phyloP scores from a whole-genome alignment of 1,140 invertebrate genomes.

The Coboldia fuscipes region DNA sequence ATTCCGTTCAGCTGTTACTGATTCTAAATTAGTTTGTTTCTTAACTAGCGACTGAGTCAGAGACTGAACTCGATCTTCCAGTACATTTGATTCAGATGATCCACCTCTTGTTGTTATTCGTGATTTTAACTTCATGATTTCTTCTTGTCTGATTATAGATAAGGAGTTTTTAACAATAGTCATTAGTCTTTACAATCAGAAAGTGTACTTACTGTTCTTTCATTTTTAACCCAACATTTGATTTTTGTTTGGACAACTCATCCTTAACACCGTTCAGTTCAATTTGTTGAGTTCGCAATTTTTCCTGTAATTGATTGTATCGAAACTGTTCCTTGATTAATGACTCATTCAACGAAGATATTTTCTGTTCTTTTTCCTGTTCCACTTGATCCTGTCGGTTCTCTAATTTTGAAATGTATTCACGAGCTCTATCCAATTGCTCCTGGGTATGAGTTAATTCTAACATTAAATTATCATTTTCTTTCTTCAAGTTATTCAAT shows the following conservation, averaged over 20 bases:
- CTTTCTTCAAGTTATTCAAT: constrained; percentile 11
- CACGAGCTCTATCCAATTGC: constrained; percentile 7
- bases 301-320: not conserved
- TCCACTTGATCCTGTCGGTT: constrained; percentile 4
- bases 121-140: constrained; percentile 9
- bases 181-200: no score
- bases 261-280: constrained; percentile 15
- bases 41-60: constrained; percentile 60
- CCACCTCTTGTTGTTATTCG: no score
- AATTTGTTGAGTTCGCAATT: constrained; percentile 9
- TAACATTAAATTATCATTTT: constrained; percentile 9
- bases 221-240: no score
- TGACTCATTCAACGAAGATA: not conserved
- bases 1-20: constrained; percentile 56
- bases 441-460: constrained; percentile 9
- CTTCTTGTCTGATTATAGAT: no score
- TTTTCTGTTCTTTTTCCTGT: not conserved
- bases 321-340: not conserved
- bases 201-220: no score
- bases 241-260: constrained; percentile 18
- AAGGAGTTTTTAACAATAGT: no score
- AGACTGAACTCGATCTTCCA: constrained; percentile 41
- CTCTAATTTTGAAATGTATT: constrained; percentile 4
- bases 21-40: constrained; percentile 58
- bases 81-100: constrained; percentile 28